These are phyloP conservation scores for Phania funesta DNA, from an alignment of 2,888 invertebrate species.

Conservation along the genomic window DNA sequence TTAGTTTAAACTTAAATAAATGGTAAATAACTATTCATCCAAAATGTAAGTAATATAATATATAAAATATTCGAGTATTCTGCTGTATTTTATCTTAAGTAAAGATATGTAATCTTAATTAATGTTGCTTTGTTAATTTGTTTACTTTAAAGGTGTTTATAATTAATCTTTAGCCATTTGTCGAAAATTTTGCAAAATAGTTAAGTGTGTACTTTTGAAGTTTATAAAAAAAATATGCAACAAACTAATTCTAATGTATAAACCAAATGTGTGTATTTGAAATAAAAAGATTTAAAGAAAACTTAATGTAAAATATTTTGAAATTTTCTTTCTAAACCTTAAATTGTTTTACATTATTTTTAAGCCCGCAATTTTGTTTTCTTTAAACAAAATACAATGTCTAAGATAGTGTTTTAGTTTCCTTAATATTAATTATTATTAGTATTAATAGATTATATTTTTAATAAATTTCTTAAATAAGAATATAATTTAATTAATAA, in stretches of 20 bases:
- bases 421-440: neutral
- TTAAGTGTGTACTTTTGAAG: neutral
- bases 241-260: slow-evolving; percentile 24
- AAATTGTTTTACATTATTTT: slow-evolving; percentile 26
- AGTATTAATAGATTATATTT: slow-evolving; percentile 13
- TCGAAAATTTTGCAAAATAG: neutral
- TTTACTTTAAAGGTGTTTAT: neutral
- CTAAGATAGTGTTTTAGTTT: slow-evolving; percentile 2
- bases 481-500: neutral
- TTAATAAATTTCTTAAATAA: neutral
- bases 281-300: neutral
- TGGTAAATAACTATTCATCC: neutral
- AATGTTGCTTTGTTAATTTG: slow-evolving; percentile 13
- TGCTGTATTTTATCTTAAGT: neutral
- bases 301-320: slow-evolving; percentile 17
- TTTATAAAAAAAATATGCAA: slow-evolving; percentile 3
- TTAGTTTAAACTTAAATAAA: slow-evolving; percentile 20
- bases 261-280: neutral
- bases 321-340: neutral
- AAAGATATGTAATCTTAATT: no score
- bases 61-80: neutral
- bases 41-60: neutral
- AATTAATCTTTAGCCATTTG: neutral
- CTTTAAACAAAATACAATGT: neutral
- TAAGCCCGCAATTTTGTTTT: neutral